phyloP scores from a whole-genome alignment of 2,113 vertebrate genomes.

The Hippocampus guttulatus region DNA sequence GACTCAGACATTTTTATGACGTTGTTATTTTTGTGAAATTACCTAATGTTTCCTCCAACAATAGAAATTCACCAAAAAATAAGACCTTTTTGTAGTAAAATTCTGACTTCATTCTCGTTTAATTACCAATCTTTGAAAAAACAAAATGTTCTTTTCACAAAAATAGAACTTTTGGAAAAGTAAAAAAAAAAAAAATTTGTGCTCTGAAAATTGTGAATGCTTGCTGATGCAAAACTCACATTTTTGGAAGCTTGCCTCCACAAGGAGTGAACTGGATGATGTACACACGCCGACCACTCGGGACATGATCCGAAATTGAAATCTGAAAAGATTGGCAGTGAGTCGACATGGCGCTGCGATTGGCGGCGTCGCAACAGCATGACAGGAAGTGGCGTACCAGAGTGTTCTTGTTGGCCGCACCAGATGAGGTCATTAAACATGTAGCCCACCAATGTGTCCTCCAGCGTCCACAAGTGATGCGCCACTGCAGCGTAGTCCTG shows the following conservation, averaged over 20 bases:
- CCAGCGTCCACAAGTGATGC: conserved; percentile 68
- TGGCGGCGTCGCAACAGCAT: not conserved
- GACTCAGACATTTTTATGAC: too few relatives aligned
- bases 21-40: too few relatives aligned
- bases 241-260: conserved; percentile 73
- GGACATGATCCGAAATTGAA: conserved; percentile 73
- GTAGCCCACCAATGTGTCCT: conserved; percentile 72
- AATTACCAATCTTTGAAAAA: too few relatives aligned
- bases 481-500: conserved; percentile 61
- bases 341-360: not conserved
- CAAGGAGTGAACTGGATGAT: conserved; percentile 71
- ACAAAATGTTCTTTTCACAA: too few relatives aligned
- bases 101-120: too few relatives aligned
- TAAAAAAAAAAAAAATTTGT: not conserved
- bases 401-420: conserved; percentile 63
- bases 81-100: not conserved
- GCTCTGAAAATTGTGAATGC: not conserved
- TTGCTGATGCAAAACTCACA: conserved; percentile 46
- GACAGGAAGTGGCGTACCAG: conserved; percentile 38
- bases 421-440: conserved; percentile 76
- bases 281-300: conserved; percentile 61
- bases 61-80: not conserved
- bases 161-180: not conserved
- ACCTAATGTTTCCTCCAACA: too few relatives aligned
- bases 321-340: conserved; percentile 37